These are phyloP conservation scores for Monoplex corrugatus DNA, from an alignment of 2,888 invertebrate genomes.

Conservation along the genomic window DNA sequence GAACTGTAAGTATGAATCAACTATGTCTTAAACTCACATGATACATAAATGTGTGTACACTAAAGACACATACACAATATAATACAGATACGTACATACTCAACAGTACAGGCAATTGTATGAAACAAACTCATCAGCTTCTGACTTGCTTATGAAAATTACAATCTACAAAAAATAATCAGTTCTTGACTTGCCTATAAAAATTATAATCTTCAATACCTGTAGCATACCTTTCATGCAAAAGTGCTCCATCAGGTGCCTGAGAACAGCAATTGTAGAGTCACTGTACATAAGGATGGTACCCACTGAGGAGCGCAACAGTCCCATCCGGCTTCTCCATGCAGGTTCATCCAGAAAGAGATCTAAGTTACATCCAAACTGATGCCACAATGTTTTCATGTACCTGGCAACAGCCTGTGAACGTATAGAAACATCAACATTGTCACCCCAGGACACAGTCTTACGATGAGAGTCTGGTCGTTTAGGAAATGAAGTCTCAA, in stretches of 20 bases:
- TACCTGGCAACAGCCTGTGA: slow-evolving; percentile 75
- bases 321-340: slow-evolving; percentile 69
- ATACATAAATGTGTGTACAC: too few species aligned
- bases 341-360: slow-evolving; percentile 74
- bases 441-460: slow-evolving; percentile 80
- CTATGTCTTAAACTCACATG: too few species aligned
- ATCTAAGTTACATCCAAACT: slow-evolving; percentile 74
- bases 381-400: slow-evolving; percentile 77
- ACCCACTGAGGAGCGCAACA: slow-evolving; percentile 71
- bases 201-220: too few species aligned
- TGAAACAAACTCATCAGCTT: too few species aligned
- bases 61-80: too few species aligned
- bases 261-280: slow-evolving; percentile 71
- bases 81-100: too few species aligned
- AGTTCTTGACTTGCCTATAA: too few species aligned
- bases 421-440: slow-evolving; percentile 75
- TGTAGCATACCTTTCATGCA: slow-evolving; percentile 75
- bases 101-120: too few species aligned
- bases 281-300: slow-evolving; percentile 72
- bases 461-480: slow-evolving; percentile 75
- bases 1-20: too few species aligned
- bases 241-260: slow-evolving; percentile 78
- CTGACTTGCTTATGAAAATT: too few species aligned
- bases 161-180: too few species aligned
- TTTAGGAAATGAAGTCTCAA: slow-evolving; percentile 72